These are phyloP conservation scores for Arizona elegans DNA, from an alignment of 2,113 vertebrate species.

Conservation along the genomic window DNA sequence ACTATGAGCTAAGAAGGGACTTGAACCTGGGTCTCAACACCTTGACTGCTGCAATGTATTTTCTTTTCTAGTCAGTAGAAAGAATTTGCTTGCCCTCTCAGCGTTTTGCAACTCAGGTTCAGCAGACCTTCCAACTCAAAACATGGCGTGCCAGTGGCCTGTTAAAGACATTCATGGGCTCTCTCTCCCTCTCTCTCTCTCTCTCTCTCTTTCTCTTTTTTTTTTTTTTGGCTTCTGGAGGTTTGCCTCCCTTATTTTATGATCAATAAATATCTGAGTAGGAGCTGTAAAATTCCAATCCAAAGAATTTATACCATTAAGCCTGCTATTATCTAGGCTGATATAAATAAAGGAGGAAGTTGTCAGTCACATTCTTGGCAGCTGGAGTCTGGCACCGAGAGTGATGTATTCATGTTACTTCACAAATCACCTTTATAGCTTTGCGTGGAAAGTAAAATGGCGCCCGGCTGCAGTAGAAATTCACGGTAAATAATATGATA, in stretches of 20 bases:
- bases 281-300: slow-evolving; percentile 70
- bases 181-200: not conserved
- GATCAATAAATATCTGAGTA: slow-evolving; percentile 66
- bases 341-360: slow-evolving; percentile 71
- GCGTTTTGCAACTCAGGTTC: not conserved
- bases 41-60: not conserved
- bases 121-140: slow-evolving; percentile 33
- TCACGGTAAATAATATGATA: slow-evolving; percentile 33
- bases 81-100: not conserved
- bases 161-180: slow-evolving; percentile 21
- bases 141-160: slow-evolving; percentile 14
- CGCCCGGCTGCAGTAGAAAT: slow-evolving; percentile 22
- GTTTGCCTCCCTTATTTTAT: slow-evolving; percentile 46
- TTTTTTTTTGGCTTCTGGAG: slow-evolving; percentile 28
- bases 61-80: not conserved
- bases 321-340: slow-evolving; percentile 63
- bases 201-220: not conserved
- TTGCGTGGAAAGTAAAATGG: slow-evolving; percentile 41
- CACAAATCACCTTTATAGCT: slow-evolving; percentile 67
- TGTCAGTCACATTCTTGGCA: slow-evolving; percentile 73
- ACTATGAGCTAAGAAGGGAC: not conserved
- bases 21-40: not conserved
- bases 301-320: slow-evolving; percentile 71
- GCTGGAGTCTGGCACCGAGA: slow-evolving; percentile 51
- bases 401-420: slow-evolving; percentile 66